These are phyloP conservation scores for Cheilosia vulpina DNA, from an alignment of 2,888 invertebrate genomes.

Conservation along the genomic window DNA sequence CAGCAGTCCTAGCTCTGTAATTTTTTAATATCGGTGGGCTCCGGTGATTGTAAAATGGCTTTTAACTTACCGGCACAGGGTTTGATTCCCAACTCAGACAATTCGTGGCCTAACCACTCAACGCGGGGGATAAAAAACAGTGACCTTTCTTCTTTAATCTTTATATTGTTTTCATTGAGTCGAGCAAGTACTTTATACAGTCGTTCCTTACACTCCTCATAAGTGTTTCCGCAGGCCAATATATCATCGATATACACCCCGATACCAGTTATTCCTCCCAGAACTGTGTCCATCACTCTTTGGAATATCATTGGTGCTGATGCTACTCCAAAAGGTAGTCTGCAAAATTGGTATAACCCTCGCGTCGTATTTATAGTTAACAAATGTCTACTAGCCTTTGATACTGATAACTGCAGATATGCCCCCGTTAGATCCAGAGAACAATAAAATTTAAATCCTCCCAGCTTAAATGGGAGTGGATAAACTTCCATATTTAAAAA, in stretches of 20 bases:
- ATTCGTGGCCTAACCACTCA: not conserved
- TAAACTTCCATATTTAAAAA: slow-evolving; percentile 43
- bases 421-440: too few species aligned
- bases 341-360: slow-evolving; percentile 40
- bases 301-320: slow-evolving; percentile 60
- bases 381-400: slow-evolving; percentile 13
- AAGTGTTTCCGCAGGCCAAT: slow-evolving; percentile 27
- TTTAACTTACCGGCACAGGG: not conserved
- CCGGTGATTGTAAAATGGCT: not conserved
- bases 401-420: too few species aligned
- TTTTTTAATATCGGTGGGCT: not conserved
- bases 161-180: slow-evolving; percentile 10
- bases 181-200: not conserved
- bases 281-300: slow-evolving; percentile 48
- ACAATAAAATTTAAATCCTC: too few species aligned
- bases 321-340: slow-evolving; percentile 51
- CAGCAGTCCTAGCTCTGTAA: slow-evolving; percentile 2
- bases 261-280: slow-evolving; percentile 33
- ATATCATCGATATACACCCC: slow-evolving; percentile 57
- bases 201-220: not conserved
- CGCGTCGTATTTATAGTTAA: slow-evolving; percentile 47
- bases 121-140: too few species aligned
- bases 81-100: not conserved
- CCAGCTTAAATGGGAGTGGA: slow-evolving; percentile 30
- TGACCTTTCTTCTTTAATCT: not conserved